phyloP scores from a whole-genome alignment of 1,140 invertebrate species.

The Megathymus violae region DNA sequence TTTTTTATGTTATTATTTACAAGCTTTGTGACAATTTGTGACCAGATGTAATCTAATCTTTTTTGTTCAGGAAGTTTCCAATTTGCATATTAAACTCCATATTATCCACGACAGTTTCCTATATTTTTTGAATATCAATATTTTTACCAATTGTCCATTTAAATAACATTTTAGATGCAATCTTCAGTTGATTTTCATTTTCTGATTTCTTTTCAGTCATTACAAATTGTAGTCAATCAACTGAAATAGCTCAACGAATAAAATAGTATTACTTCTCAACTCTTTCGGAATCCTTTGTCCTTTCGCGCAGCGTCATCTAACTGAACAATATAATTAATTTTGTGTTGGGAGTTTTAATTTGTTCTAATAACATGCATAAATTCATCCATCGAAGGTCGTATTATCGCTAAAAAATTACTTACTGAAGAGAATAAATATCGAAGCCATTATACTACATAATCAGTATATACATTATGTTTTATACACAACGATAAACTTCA shows the following conservation, averaged over 20 bases:
- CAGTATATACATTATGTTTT: constrained; percentile 44
- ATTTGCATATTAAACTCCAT: constrained; percentile 48
- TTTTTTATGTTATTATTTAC: background rate
- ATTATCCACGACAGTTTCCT: constrained; percentile 44
- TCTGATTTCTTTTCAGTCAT: constrained; percentile 43
- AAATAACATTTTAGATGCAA: constrained; percentile 39
- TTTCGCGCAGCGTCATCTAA: constrained; percentile 38
- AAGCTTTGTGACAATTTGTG: constrained; percentile 40
- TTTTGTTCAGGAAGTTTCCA: constrained; percentile 47
- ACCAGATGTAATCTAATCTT: constrained; percentile 47
- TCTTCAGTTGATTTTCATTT: constrained; percentile 39
- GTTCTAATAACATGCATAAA: constrained; percentile 44
- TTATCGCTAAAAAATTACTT: constrained; percentile 37
- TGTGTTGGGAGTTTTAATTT: constrained; percentile 43
- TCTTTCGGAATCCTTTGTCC: constrained; percentile 39
- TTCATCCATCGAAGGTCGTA: constrained; percentile 40
- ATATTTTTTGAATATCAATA: constrained; percentile 35
- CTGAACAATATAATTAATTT: constrained; percentile 38
- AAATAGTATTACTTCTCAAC: constrained; percentile 34
- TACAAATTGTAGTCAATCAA: constrained; percentile 50
- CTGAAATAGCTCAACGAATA: constrained; percentile 42
- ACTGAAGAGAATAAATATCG: constrained; percentile 39
- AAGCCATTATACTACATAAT: constrained; percentile 52
- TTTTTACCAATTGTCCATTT: constrained; percentile 35
- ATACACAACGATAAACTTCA: constrained; percentile 47